phyloP scores from a whole-genome alignment of 1,140 invertebrate genomes.

The Colletes gigas region DNA sequence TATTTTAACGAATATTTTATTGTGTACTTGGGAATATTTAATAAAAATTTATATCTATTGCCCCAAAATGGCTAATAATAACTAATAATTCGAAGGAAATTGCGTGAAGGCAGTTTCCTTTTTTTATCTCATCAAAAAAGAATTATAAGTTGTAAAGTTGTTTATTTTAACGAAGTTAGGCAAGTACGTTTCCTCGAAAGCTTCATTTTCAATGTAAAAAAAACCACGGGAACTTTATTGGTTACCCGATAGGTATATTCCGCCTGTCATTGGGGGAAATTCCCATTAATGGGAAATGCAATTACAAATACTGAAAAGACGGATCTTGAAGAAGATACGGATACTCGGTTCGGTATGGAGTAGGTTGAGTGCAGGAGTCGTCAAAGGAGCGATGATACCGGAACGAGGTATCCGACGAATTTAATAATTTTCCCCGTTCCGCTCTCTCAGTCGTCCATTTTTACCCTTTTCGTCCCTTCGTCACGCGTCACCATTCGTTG shows the following conservation, averaged over 20 bases:
- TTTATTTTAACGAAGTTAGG: too few relatives aligned
- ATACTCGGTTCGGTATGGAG: neutral
- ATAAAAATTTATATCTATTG: too few relatives aligned
- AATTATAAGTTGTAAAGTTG: too few relatives aligned
- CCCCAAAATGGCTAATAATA: too few relatives aligned
- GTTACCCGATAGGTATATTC: neutral
- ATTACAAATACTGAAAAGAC: slow-evolving; percentile 12
- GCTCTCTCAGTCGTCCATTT: slow-evolving; percentile 5
- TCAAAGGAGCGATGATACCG: neutral
- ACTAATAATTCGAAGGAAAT: too few relatives aligned
- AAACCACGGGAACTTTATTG: too few relatives aligned
- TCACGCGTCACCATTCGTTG: slow-evolving; percentile 1
- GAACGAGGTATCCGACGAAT: slow-evolving; percentile 53
- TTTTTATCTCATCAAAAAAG: neutral
- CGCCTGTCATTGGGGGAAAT: slow-evolving; percentile 19
- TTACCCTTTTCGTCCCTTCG: neutral
- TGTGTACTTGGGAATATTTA: too few relatives aligned
- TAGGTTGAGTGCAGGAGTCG: neutral
- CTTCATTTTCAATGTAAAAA: too few relatives aligned
- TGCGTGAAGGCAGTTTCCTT: too few relatives aligned
- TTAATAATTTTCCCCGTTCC: slow-evolving; percentile 66
- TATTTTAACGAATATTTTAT: too few relatives aligned
- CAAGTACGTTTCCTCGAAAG: too few relatives aligned
- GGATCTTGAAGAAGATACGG: neutral
- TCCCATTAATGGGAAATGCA: slow-evolving; percentile 14